Evolutionary conservation across 37 sponge, comb jelly and placozoan species (phyloP).

Genomic region (Halisarca cf. caerulea): DNA sequence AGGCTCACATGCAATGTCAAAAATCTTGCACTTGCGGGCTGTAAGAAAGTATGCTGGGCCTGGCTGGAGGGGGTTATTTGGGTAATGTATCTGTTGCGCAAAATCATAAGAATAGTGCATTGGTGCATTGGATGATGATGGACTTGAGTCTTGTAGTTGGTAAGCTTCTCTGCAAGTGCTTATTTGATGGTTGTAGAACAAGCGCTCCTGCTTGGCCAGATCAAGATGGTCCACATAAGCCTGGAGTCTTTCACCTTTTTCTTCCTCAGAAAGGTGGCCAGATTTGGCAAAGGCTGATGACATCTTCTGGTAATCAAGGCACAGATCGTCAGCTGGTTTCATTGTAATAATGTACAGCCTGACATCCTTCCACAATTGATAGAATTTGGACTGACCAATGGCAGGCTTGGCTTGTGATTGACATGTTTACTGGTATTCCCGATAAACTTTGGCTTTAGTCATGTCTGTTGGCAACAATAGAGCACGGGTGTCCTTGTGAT

Average conservation of each 20-base stretch:
- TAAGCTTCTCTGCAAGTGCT: background rate
- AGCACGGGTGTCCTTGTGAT: background rate
- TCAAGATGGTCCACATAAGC: background rate
- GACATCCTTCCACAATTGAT: background rate
- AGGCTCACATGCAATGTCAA: constrained; percentile 39
- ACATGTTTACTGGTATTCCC: background rate
- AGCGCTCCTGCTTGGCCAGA: background rate
- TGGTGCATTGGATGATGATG: background rate
- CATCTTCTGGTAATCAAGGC: background rate
- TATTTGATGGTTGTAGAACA: background rate
- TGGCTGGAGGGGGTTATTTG: constrained; percentile 42
- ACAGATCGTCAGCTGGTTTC: background rate
- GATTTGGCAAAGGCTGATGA: background rate
- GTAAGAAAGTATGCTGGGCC: constrained; percentile 42
- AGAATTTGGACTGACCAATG: background rate
- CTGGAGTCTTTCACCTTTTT: background rate
- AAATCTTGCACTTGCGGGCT: constrained; percentile 42
- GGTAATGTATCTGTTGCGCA: constrained; percentile 50
- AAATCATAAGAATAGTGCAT: constrained; percentile 32
- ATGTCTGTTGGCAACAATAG: background rate
- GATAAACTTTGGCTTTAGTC: background rate
- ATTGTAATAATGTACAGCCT: background rate
- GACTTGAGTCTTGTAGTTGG: background rate
- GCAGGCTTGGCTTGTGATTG: background rate
- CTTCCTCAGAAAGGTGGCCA: background rate